phyloP scores from a whole-genome alignment of 2,797 vertebrate genomes.

The Parauchenoglanis punctatus region DNA sequence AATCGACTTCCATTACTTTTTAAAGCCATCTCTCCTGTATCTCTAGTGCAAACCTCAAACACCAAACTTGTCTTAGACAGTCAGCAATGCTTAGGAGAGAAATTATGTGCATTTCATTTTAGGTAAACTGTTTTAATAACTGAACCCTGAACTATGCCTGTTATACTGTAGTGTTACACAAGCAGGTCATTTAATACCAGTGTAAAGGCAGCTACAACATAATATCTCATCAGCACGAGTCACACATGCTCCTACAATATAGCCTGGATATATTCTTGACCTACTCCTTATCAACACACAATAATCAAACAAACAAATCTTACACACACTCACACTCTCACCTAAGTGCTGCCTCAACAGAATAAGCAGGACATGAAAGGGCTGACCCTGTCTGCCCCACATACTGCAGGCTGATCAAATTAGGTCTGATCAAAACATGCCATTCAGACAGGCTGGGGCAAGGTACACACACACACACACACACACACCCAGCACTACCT shows the following conservation, averaged over 20 bases:
- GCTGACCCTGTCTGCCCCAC: conserved; percentile 71
- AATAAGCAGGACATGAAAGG: conserved; percentile 74
- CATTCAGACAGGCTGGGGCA: conserved; percentile 71
- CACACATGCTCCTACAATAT: conserved; percentile 28
- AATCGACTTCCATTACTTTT: not conserved
- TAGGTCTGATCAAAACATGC: conserved; percentile 81
- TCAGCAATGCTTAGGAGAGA: not conserved
- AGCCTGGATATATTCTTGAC: conserved; percentile 10
- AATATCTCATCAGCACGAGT: conserved; percentile 26
- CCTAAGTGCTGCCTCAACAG: conserved; percentile 66
- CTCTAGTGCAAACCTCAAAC: not conserved
- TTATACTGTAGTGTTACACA: not conserved
- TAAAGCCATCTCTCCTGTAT: too few relatives aligned
- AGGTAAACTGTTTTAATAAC: not conserved
- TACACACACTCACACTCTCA: conserved; percentile 52
- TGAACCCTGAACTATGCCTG: not conserved
- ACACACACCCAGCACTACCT: not conserved
- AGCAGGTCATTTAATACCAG: not conserved
- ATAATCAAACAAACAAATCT: conserved; percentile 29
- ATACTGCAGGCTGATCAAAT: conserved; percentile 78
- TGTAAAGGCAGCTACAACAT: conserved; percentile 10
- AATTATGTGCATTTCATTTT: not conserved
- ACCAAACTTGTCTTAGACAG: not conserved
- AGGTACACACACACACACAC: conserved; percentile 12
- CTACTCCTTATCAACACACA: conserved; percentile 18